Percentiles rank a stretch among this genome's conserved stretches.
These are phyloP conservation scores for Lamproptera curius DNA, from an alignment of 2,888 invertebrate species.

Conservation along the genomic window DNA sequence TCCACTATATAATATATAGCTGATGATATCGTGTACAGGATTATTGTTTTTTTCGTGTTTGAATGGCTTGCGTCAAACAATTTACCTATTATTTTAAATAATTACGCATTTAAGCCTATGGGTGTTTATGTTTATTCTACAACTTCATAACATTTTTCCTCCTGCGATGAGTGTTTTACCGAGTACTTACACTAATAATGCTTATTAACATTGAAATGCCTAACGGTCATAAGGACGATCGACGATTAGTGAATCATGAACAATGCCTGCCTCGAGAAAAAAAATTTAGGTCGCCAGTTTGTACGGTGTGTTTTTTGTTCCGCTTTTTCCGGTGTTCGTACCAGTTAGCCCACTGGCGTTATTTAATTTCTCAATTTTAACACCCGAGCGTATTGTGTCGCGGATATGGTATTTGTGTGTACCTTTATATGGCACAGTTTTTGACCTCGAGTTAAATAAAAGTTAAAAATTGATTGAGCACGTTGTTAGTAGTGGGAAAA, in stretches of 20 bases:
- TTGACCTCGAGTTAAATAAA: no score
- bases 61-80: neutral
- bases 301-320: neutral
- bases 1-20: no score
- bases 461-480: no score
- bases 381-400: no score
- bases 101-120: neutral
- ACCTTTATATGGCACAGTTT: no score
- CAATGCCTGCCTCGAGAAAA: constrained; percentile 8
- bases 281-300: constrained; percentile 11
- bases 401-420: no score
- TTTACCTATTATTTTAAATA: neutral
- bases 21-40: no score
- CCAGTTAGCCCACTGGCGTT: no score
- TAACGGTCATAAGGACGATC: constrained; percentile 16
- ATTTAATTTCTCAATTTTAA: no score
- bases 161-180: neutral
- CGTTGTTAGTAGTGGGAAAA: no score
- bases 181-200: neutral
- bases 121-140: constrained; percentile 24
- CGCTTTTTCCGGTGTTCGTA: no score
- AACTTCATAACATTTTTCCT: neutral
- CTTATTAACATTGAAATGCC: neutral
- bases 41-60: neutral
- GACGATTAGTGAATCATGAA: constrained; percentile 13